Conservation (phyloP, 1,140 invertebrate species). For the Daktulosphaira vitifoliae region DNA sequence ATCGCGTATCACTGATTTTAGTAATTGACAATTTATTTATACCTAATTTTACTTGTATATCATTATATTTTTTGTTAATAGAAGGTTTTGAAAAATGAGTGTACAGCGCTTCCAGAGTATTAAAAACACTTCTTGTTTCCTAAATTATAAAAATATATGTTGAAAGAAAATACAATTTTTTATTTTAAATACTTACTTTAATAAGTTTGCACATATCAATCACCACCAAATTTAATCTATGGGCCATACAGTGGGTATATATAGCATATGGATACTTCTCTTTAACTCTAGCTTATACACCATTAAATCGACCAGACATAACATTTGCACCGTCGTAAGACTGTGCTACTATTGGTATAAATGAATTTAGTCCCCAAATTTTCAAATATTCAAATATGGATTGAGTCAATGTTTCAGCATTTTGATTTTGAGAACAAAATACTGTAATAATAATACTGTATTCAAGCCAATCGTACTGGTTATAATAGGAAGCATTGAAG, state of each 20-base stretch:
- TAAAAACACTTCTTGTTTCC: neutral
- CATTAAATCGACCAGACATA: neutral
- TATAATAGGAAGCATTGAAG: neutral
- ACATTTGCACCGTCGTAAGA: conserved; percentile 4
- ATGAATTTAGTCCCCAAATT: neutral
- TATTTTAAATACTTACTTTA: neutral
- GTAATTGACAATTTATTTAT: neutral
- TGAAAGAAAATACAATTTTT: neutral
- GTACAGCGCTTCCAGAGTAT: neutral
- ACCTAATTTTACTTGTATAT: conserved; percentile 1
- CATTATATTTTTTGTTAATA: neutral
- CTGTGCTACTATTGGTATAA: neutral
- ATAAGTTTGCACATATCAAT: conserved; percentile 10
- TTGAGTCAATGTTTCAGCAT: neutral
- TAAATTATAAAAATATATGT: conserved; percentile 1
- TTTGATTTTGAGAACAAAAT: conserved; percentile 12
- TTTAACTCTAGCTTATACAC: neutral
- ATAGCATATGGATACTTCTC: neutral
- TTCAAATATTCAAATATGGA: neutral
- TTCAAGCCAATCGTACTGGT: conserved; percentile 7
- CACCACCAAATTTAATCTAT: neutral
- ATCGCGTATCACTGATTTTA: neutral
- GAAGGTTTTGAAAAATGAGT: neutral
- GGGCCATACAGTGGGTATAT: too few relatives aligned
- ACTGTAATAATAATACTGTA: conserved; percentile 3